Base-by-base conservation (phyloP, 2,888 invertebrate genomes). In the Pocota personata region DNA sequence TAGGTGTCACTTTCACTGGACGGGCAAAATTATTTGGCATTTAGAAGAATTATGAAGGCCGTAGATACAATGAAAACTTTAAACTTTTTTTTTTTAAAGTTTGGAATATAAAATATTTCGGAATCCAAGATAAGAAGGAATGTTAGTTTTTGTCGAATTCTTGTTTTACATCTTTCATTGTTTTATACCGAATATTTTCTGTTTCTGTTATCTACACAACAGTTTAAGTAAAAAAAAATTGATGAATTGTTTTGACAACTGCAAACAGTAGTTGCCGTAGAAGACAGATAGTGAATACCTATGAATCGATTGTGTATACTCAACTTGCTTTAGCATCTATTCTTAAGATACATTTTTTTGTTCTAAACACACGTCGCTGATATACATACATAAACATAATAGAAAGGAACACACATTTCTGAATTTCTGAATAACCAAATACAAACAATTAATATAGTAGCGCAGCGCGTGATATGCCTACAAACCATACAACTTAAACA, bases 401-500 rank as follows among this genome's bases (percentile, higher is more conserved):
- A 19, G 10, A 21, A 43, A 6, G 3, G 5, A 21, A 21, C n/a
- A 37, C 12, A 24, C 24, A 21, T n/a, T n/a, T n/a, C n/a, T n/a
- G 24, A 40, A 14, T 21, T 40, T 60, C 48, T 19, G 5, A 10
- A 32, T 48, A 69, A 55, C 0, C 7, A 62, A 73, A 37, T 27
- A 8, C 30, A 50, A 73, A 62, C 43, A 73, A 40, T 32, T 35
- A 3, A 14, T 12, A n/a, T n/a, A 12, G 14, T 19, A 12, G 2
- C n/a, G 19, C 21, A 16, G 72, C 60, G 37, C 50, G 60, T 72
- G 62, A 64, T 24, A 55, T 30, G 14, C 8, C 21, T 60, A 5
- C 8, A 7, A 57, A 30, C 2, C 5, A 30, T 30, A 69, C 10
- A 69, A 32, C 6, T 40, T 32, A 14, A 50, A 73, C 40, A 40